Evolutionary conservation across 1,140 invertebrate genomes (phyloP), one percentile per base, ranked within the genome.

Genomic region (Drosophila pectinifera): DNA sequence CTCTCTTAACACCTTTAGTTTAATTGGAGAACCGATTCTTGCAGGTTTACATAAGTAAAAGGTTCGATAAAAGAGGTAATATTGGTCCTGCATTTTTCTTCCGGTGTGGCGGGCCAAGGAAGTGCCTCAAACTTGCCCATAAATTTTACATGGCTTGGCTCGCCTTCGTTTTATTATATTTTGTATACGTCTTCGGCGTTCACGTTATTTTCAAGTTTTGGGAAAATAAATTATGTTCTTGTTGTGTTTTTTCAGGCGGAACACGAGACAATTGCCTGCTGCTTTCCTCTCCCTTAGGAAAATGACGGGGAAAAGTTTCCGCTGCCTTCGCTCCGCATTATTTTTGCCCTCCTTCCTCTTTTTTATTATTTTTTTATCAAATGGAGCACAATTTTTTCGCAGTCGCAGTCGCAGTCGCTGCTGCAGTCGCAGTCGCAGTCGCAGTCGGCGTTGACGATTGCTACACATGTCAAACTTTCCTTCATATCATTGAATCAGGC

Each of bases 231-330:
- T 77, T 77, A 77, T 76, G 73, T 76, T 76, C 72, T 76, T 77
- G 74, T 77, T 77, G 74, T 77, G 74, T 77, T 77, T 77, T 77
- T 77, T 77, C 74, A 77, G 73, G 74, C 74, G 74, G 74, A 77
- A 77, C 74, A 77, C 73, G 73, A 77, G 74, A 77, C 74, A 77
- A 77, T 77, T 77, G 74, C 74, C 73, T 77, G 74, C 73, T 74
- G 59, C 69, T 74, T 58, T 34, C 14, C 38, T 11, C 36, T 39
- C 22, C 5, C 55, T 22, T 18, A 34, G 28, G 55, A 53, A 69
- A 58, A 76, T 58, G 62, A 76, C 46, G 41, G 45, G 45, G 68
- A 76, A 73, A 76, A 76, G 73, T 77, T 77, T 77, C 55, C 48
- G 63, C 49, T 73, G 72, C 68, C 58, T 49, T 43, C 34, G 72